Conservation (phyloP, 2,797 vertebrate genomes). For the Acomys russatus region DNA sequence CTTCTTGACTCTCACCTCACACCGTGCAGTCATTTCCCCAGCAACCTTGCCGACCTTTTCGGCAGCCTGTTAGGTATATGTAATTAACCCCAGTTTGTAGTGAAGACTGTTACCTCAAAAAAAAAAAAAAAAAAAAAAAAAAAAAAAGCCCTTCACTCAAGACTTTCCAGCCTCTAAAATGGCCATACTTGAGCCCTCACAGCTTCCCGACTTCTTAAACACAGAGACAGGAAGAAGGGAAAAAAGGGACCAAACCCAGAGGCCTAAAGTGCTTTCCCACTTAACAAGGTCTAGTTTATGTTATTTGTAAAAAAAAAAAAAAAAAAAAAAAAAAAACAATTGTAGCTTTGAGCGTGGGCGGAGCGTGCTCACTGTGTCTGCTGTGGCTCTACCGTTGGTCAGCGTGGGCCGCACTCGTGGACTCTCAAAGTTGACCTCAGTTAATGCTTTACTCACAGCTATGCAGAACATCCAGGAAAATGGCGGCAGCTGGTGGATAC, state of each 20-base stretch:
- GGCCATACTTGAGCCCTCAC: background rate
- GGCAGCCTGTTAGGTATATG: background rate
- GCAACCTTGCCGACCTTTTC: background rate
- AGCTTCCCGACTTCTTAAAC: background rate
- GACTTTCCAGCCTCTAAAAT: background rate
- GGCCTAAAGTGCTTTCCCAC: background rate
- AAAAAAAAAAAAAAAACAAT: conserved; percentile 19
- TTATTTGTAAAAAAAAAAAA: conserved; percentile 21
- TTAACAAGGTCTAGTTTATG: conserved; percentile 41
- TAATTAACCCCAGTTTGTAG: background rate
- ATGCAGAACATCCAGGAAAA: background rate
- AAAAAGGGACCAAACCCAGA: background rate
- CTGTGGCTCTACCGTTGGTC: accelerated
- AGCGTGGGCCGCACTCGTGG: background rate
- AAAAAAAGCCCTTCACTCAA: background rate
- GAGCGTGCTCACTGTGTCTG: background rate
- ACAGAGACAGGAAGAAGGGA: background rate
- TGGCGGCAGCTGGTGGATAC: background rate
- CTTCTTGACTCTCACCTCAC: background rate
- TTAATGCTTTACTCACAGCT: conserved; percentile 16
- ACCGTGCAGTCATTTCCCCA: background rate
- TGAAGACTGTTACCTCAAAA: background rate
- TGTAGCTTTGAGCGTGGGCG: background rate
- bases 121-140: too few relatives aligned
- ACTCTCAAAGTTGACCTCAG: conserved; percentile 2